These are phyloP conservation scores for Hydrozoanthus gracilis DNA, from an alignment of 92 coral and sea anemone genomes.

Conservation along the genomic window DNA sequence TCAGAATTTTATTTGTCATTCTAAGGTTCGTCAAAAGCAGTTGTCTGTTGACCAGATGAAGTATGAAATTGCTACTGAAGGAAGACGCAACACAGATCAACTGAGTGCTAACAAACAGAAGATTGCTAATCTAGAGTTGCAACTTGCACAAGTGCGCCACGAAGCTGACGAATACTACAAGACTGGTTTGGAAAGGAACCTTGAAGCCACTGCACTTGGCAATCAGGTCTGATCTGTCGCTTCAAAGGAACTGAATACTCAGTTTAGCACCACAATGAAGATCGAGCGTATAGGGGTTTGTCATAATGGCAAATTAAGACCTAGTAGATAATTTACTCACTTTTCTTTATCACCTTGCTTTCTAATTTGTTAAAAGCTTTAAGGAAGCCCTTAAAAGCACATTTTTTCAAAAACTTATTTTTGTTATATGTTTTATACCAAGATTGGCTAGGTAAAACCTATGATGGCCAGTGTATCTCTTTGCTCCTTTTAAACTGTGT, in stretches of 20 bases:
- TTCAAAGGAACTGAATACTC: not conserved
- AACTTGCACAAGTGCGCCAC: conserved; percentile 81
- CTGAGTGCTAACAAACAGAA: conserved; percentile 72
- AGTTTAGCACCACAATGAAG: not conserved
- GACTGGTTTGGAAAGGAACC: conserved; percentile 90
- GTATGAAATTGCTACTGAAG: conserved; percentile 78
- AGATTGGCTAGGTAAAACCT: no score
- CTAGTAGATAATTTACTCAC: no score
- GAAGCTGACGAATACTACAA: conserved; percentile 85
- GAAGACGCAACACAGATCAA: conserved; percentile 83
- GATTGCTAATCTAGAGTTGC: conserved; percentile 81
- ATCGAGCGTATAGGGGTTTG: no score
- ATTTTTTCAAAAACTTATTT: no score
- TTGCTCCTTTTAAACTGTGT: no score
- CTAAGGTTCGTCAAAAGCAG: conserved; percentile 92
- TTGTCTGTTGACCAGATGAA: conserved; percentile 77
- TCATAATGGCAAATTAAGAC: no score
- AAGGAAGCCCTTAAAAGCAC: no score
- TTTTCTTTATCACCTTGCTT: no score
- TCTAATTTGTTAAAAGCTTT: no score
- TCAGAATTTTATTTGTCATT: not conserved
- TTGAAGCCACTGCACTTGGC: conserved; percentile 90
- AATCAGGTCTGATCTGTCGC: conserved; percentile 73
- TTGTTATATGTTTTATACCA: no score
- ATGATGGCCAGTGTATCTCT: no score